A percentile compares a stretch with the other conserved stretches of the same genome.
Evolutionary conservation across 2,113 vertebrate species (phyloP).

Genomic region (Chrysemys picta): DNA sequence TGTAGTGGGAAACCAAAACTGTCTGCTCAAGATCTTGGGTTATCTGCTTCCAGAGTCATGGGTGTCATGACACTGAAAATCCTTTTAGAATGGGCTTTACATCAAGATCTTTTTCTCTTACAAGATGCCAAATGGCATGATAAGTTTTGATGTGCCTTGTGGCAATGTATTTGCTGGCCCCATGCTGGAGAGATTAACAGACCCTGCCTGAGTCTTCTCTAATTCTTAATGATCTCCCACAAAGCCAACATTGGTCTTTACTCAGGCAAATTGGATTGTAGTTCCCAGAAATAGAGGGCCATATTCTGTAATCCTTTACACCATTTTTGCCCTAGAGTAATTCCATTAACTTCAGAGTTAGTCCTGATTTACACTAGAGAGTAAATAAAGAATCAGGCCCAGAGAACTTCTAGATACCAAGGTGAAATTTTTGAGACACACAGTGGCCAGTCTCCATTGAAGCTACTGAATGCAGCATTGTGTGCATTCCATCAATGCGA

Average conservation of each 20-base stretch:
- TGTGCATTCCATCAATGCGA: neutral
- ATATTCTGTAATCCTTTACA: neutral
- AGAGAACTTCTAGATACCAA: neutral
- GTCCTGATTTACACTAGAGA: neutral
- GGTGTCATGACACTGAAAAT: neutral
- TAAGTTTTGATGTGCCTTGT: neutral
- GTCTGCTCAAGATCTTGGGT: too few relatives aligned
- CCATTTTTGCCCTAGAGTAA: neutral
- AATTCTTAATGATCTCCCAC: neutral
- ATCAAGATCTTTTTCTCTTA: neutral
- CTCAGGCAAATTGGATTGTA: neutral
- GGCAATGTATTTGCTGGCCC: neutral
- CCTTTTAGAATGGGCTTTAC: neutral
- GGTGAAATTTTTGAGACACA: neutral
- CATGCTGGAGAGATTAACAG: neutral
- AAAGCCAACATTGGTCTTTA: neutral
- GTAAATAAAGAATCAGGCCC: neutral
- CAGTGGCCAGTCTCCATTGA: neutral
- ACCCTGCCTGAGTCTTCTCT: neutral
- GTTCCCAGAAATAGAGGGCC: neutral
- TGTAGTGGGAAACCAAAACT: neutral
- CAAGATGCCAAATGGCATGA: neutral
- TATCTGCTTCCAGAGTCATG: neutral
- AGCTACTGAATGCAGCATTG: neutral
- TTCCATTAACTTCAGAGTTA: neutral